phyloP scores from a whole-genome alignment of 2,113 vertebrate species.

The Carlito syrichta region DNA sequence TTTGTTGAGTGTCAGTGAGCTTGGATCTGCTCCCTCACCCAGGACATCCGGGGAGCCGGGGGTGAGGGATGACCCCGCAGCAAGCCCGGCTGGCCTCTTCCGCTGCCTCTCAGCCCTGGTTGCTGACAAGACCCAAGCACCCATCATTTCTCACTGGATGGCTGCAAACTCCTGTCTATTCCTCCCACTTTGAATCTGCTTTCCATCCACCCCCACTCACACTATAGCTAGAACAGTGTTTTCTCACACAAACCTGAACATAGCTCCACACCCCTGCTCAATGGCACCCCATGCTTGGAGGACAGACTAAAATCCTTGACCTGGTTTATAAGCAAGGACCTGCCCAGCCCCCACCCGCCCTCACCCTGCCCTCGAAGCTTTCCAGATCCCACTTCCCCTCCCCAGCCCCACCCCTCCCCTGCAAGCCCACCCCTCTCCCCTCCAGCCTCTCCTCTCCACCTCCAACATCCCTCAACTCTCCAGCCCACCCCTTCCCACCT shows the following conservation, averaged over 20 bases:
- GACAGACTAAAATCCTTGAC: neutral
- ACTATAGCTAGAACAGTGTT: neutral
- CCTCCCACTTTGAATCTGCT: neutral
- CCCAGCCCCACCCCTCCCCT: neutral
- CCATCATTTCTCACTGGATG: neutral
- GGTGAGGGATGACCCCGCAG: no score
- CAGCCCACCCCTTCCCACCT: fast-evolving
- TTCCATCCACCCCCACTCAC: neutral
- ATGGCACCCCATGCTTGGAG: neutral
- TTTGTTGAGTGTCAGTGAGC: neutral
- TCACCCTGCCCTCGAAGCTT: no score
- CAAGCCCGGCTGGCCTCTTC: no score
- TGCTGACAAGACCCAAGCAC: no score
- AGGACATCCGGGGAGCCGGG: no score
- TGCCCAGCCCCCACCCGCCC: neutral
- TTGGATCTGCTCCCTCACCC: slow-evolving; percentile 6
- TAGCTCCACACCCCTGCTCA: neutral
- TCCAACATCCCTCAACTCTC: no score
- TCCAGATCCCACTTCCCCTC: neutral
- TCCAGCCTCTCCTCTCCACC: no score
- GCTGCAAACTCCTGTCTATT: neutral
- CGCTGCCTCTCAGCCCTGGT: no score
- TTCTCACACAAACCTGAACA: neutral
- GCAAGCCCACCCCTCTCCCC: fast-evolving
- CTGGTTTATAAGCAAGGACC: neutral